Evolutionary conservation across 2,113 vertebrate species (phyloP), one percentile per base, ranked within the genome.

Genomic region (Oenanthe oenanthe): DNA sequence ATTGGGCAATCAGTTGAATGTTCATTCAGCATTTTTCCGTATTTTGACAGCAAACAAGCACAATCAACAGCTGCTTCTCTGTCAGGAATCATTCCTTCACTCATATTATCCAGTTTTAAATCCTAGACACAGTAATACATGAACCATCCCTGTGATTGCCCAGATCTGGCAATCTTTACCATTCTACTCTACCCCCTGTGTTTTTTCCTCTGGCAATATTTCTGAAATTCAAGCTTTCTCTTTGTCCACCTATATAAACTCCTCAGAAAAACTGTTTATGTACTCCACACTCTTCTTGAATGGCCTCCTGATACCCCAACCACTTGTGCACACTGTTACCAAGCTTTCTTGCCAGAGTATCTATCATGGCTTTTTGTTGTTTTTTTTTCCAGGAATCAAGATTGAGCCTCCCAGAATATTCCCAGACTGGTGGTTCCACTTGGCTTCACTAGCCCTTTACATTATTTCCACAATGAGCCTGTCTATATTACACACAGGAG

Each of bases 31-130:
- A 78, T 95, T 93, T 86, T 92, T 80, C 51, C 40, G 1, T 77
- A 88, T 92, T 94, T 94, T 95, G 79, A 93, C 75, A 88, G 88
- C 51, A 91, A 81, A 91, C 83, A 51, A 95, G 65, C 70, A 93
- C 72, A 92, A 93, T 81, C 91, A 93, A 90, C 95, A 96, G 89
- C 91, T 91, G 75, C 24, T 85, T 94, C 66, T 76, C 75, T 63
- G 67, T 86, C 56, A 85, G 51, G 43, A 88, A 70, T 71, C 5
- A 2, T 77, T 83, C 38, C 18, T 90, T 38, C 32, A 25, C 38
- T 83, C 58, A 34, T 40, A 67, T 75, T 67, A 65, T 8, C 48
- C 58, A 22, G 3, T 76, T 76, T 73, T 32, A 74, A 77, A 81
- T 16, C 61, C 36, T 53, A 80, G 56, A 38, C 32, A 56, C 42